These are phyloP conservation scores for Bombus impatiens DNA, from an alignment of 1,140 invertebrate species.

Conservation along the genomic window DNA sequence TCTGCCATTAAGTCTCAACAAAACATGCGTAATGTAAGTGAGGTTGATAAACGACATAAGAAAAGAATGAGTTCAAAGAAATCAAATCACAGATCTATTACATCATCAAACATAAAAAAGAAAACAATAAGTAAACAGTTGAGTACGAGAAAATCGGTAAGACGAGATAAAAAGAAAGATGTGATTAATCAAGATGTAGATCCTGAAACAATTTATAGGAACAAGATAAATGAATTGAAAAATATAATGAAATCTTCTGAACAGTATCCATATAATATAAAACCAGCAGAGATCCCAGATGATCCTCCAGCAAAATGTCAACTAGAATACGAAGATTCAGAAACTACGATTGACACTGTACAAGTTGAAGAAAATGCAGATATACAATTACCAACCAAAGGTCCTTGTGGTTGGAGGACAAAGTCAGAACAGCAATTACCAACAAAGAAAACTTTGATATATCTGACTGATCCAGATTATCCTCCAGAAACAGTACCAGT, in stretches of 20 bases:
- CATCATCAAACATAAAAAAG: background rate
- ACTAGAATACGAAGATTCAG: background rate
- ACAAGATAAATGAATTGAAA: constrained; percentile 29
- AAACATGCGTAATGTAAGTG: no score
- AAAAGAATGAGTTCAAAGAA: background rate
- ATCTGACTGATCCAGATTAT: constrained; percentile 65
- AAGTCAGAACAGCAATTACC: constrained; percentile 66
- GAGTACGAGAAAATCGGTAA: background rate
- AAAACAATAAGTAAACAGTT: background rate
- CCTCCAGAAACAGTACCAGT: constrained; percentile 62
- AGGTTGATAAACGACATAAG: background rate
- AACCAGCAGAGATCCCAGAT: constrained; percentile 46
- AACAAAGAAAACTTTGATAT: constrained; percentile 66
- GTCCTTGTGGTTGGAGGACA: constrained; percentile 65
- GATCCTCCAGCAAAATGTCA: constrained; percentile 21
- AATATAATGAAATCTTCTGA: constrained; percentile 34
- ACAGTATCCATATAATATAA: constrained; percentile 11
- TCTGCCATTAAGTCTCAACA: no score
- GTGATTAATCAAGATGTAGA: background rate
- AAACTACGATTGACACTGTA: background rate
- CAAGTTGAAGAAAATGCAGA: background rate
- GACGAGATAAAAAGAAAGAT: constrained; percentile 6
- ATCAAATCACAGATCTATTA: background rate
- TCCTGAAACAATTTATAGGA: background rate
- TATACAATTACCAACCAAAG: constrained; percentile 9